Evolutionary conservation across 1,140 invertebrate genomes (phyloP).

Genomic region (Penaeus indicus): DNA sequence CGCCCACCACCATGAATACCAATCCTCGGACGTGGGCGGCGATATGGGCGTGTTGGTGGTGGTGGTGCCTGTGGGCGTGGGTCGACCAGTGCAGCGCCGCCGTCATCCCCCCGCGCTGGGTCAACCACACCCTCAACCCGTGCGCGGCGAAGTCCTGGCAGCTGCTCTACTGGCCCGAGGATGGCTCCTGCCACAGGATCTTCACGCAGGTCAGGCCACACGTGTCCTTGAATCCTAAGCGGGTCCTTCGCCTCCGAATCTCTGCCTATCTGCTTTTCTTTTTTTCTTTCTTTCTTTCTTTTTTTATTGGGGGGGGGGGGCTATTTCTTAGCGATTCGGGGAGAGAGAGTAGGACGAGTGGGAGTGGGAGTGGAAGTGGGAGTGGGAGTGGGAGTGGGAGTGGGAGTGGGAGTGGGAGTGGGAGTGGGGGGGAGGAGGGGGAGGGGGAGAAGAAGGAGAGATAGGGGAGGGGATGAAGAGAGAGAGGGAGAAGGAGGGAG

Average conservation of each 20-base stretch:
- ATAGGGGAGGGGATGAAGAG: no score
- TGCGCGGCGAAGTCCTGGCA: slow-evolving; percentile 86
- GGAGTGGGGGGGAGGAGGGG: no score
- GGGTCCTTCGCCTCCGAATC: background rate
- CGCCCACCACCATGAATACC: background rate
- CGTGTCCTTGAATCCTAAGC: background rate
- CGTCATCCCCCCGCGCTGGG: slow-evolving; percentile 86
- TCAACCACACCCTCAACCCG: slow-evolving; percentile 83
- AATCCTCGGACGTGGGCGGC: background rate
- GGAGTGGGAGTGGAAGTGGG: no score
- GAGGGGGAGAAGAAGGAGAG: no score
- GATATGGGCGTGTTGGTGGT: slow-evolving; percentile 17
- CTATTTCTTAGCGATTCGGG: no score
- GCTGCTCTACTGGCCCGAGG: slow-evolving; percentile 83
- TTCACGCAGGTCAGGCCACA: slow-evolving; percentile 60
- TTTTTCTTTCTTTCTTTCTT: background rate
- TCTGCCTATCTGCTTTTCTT: background rate
- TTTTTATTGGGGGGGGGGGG: no score
- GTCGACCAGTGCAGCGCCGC: slow-evolving; percentile 40
- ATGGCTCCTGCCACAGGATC: slow-evolving; percentile 78
- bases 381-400: no score
- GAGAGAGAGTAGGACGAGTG: background rate
- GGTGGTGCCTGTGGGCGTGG: slow-evolving; percentile 26
- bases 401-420: no score
- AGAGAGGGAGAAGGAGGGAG: no score